phyloP scores from a whole-genome alignment of 2,888 invertebrate species.

The Pimpla rufipes region DNA sequence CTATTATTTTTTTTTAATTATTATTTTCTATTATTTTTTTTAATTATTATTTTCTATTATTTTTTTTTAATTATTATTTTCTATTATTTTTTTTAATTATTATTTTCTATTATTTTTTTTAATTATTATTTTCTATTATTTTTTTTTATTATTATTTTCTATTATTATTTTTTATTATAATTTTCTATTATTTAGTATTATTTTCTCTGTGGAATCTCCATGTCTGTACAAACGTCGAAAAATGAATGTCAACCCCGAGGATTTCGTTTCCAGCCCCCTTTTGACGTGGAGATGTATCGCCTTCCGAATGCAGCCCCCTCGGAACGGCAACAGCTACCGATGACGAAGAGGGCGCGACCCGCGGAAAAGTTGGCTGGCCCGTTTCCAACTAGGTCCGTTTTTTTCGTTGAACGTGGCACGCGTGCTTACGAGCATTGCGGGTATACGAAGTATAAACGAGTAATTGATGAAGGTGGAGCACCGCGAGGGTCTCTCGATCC shows the following conservation, averaged over 20 bases:
- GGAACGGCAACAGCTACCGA: conserved; percentile 69
- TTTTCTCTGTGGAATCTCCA: too few relatives aligned
- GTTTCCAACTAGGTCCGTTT: conserved; percentile 61
- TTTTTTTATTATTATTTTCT: too few relatives aligned
- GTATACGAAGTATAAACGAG: conserved; percentile 64
- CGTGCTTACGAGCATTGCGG: conserved; percentile 64
- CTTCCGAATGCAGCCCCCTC: not conserved
- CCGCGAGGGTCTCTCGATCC: conserved; percentile 36
- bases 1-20: too few relatives aligned
- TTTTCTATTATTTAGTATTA: too few relatives aligned
- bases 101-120: too few relatives aligned
- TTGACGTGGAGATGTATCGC: not conserved
- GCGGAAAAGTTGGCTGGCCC: conserved; percentile 65
- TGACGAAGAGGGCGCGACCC: conserved; percentile 59
- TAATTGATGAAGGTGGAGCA: conserved; percentile 65
- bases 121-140: too few relatives aligned
- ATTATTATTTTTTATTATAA: too few relatives aligned
- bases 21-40: too few relatives aligned
- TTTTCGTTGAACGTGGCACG: conserved; percentile 55
- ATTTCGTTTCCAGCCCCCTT: not conserved
- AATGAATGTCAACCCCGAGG: not conserved
- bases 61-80: too few relatives aligned
- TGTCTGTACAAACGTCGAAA: not conserved
- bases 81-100: too few relatives aligned
- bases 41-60: too few relatives aligned